A percentile compares a stretch with the other conserved stretches of the same genome.
These are phyloP conservation scores for Psammodynastes pulverulentus DNA, from an alignment of 2,113 vertebrate genomes.

Conservation along the genomic window DNA sequence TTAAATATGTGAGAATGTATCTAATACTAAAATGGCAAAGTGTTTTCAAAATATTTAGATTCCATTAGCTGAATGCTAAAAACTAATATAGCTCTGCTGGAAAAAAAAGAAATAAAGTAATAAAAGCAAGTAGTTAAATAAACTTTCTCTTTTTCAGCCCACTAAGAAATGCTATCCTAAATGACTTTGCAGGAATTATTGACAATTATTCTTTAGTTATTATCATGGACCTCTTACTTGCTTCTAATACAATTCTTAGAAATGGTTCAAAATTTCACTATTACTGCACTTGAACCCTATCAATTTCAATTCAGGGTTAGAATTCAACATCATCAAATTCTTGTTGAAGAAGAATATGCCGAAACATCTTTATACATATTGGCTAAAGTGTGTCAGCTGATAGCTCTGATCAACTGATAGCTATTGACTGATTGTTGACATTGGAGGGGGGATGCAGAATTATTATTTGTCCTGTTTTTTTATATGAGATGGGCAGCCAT, in stretches of 20 bases:
- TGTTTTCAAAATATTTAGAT: background rate
- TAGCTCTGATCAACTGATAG: background rate
- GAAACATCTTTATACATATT: background rate
- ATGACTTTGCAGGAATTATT: background rate
- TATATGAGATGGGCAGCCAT: background rate
- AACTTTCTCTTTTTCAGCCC: background rate
- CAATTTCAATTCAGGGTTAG: background rate
- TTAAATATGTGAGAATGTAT: background rate
- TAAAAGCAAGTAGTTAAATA: background rate
- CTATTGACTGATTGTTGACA: background rate
- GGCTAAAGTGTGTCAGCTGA: background rate
- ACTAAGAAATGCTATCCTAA: background rate
- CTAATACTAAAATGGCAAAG: background rate
- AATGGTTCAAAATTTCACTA: background rate
- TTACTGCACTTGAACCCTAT: background rate
- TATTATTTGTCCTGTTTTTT: background rate
- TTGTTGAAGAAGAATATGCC: background rate
- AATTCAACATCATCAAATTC: background rate
- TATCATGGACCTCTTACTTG: background rate
- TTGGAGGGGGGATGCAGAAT: background rate
- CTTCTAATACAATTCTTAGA: background rate
- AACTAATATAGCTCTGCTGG: background rate
- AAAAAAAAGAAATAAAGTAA: background rate
- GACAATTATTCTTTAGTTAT: background rate
- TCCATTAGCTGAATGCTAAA: background rate